Base-by-base conservation (phyloP, 2,113 vertebrate species). In the Saimiri boliviensis region DNA sequence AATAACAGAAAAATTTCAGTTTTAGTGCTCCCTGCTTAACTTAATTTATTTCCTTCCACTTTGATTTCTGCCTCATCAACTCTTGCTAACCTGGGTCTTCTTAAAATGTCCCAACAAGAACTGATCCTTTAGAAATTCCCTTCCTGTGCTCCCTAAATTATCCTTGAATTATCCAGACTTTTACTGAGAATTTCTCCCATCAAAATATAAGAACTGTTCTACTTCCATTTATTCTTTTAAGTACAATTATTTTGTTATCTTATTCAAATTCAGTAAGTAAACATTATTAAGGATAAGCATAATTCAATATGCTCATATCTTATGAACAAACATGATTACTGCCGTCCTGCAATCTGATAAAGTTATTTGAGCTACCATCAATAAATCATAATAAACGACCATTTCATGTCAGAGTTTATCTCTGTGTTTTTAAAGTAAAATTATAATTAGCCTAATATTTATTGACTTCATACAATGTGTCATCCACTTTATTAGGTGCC, bases 381-480 rank as follows among this genome's bases (percentile, higher is more conserved):
- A 73, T 68, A 23, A 68, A 10, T 40, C 9, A 49, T 86, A 56
- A 81, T 47, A 97, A 95, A 8, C 37, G 52, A 71, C 25, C 37
- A 73, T 89, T 88, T 20, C 47, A 89, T 84, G 32, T 91, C 49
- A 94, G 40, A 87, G 66, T 85, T 88, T 96, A 81, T 94, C 47
- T 89, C 8, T 71, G 40, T 35, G 30, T 66, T 95, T 94, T 86
- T 49, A 60, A 89, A 79, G 2, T 83, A 95, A 86, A 95, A 27
- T 74, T 97, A 14, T 80, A 97, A 96, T 93, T 86, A 93, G 52
- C 20, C 47, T 73, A 94, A 63, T 93, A 95, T 93, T 96, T 94
- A 84, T 89, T 82, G 86, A 96, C 66, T 79, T 86, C 12, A 70
- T 89, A 70, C 5, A 66, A 3, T 74, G 37, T 76, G 3, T 35